Percentiles rank a stretch among this genome's conserved stretches.
Evolutionary conservation across 2,888 invertebrate species (phyloP).

Genomic region (Idaea biselata): DNA sequence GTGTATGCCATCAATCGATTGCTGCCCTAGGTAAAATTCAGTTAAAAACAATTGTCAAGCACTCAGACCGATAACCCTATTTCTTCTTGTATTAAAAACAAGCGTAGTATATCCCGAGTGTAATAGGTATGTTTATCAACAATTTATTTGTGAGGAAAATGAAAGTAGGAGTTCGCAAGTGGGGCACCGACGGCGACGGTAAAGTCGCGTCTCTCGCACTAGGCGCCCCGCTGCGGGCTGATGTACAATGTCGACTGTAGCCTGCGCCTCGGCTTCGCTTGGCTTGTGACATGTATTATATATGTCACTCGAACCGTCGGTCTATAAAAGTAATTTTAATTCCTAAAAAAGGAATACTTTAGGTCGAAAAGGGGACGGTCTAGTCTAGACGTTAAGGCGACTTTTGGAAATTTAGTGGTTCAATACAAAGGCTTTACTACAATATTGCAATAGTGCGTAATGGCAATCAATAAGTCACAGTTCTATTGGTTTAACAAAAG

Average conservation of each 20-base stretch:
- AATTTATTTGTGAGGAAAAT: slow-evolving; percentile 31
- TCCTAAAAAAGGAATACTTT: no score
- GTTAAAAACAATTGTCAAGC: not conserved
- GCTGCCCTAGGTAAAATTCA: not conserved
- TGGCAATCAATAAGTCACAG: no score
- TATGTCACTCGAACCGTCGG: not conserved
- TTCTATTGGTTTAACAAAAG: no score
- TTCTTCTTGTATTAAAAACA: slow-evolving; percentile 20
- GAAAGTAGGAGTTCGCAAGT: slow-evolving; percentile 28
- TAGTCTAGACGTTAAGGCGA: no score
- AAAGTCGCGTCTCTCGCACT: slow-evolving; percentile 37
- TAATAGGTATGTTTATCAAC: slow-evolving; percentile 30
- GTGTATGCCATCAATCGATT: not conserved
- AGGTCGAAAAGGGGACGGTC: no score
- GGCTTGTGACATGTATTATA: no score
- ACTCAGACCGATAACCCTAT: slow-evolving; percentile 7
- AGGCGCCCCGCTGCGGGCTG: slow-evolving; percentile 39
- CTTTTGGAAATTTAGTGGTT: no score
- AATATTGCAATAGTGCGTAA: no score
- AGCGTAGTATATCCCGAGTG: slow-evolving; percentile 25
- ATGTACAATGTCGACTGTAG: slow-evolving; percentile 37
- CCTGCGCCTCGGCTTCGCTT: slow-evolving; percentile 8
- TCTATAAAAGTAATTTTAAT: no score
- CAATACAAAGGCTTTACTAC: no score
- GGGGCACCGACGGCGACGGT: slow-evolving; percentile 21